A percentile compares a stretch with the other conserved stretches of the same genome.
phyloP scores from a whole-genome alignment of 2,797 vertebrate genomes.

The Cossypha dichroa region DNA sequence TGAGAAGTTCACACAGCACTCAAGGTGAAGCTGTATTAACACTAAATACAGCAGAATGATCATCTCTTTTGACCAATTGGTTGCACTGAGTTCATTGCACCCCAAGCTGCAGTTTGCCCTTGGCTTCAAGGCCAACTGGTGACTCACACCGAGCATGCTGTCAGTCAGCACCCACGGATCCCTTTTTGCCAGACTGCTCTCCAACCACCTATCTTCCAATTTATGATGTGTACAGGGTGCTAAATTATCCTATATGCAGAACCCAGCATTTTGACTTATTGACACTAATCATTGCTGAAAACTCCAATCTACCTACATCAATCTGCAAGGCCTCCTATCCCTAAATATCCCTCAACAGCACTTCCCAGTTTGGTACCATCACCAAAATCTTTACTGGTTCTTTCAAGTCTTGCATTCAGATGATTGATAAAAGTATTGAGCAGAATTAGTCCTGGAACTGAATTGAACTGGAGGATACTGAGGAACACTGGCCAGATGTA shows the following conservation, averaged over 20 bases:
- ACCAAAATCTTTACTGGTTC: not conserved
- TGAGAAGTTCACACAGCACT: not conserved
- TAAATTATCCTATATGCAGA: not conserved
- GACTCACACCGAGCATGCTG: not conserved
- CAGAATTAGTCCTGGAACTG: not conserved
- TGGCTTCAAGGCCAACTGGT: not conserved
- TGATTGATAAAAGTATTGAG: not conserved
- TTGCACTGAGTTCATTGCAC: not conserved
- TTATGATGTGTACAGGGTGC: rapidly evolving
- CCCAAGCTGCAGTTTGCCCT: not conserved
- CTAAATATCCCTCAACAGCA: not conserved
- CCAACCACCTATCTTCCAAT: not conserved
- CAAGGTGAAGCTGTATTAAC: not conserved
- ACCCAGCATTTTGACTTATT: not conserved
- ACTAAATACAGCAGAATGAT: not conserved
- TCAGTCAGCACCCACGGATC: rapidly evolving
- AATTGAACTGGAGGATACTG: not conserved
- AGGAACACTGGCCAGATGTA: not conserved
- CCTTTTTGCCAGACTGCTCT: not conserved
- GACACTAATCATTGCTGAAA: not conserved
- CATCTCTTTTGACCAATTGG: rapidly evolving
- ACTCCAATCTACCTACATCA: not conserved
- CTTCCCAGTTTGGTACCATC: not conserved
- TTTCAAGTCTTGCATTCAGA: not conserved
- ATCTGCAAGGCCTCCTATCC: not conserved